These are phyloP conservation scores for Zalophus californianus DNA, from an alignment of 2,797 vertebrate genomes.

Conservation along the genomic window DNA sequence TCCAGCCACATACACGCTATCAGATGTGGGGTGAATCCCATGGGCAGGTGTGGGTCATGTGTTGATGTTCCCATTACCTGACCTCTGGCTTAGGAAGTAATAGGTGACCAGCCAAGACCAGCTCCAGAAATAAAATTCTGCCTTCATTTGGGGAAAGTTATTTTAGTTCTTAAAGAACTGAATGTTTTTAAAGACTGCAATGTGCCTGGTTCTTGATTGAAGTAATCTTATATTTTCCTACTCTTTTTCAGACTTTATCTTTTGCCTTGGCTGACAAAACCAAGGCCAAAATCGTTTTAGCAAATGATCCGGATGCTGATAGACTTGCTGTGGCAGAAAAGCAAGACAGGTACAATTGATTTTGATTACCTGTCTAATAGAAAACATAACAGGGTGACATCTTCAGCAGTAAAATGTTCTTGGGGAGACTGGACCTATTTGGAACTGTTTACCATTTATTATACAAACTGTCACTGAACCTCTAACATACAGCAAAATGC, in stretches of 20 bases:
- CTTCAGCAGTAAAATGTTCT: not conserved
- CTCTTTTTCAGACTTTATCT: slow-evolving; percentile 93
- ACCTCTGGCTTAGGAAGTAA: not conserved
- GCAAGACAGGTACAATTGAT: slow-evolving; percentile 90
- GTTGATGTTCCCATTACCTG: not conserved
- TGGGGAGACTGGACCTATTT: not conserved
- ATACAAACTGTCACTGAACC: not conserved
- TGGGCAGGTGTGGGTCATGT: rapidly evolving
- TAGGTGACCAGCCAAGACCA: not conserved
- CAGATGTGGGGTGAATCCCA: rapidly evolving
- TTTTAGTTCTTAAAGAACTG: not conserved
- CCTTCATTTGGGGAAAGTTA: not conserved
- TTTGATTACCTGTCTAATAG: not conserved
- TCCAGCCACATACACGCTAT: rapidly evolving
- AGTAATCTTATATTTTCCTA: slow-evolving; percentile 30
- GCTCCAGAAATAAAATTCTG: not conserved
- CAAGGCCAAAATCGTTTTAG: slow-evolving; percentile 93
- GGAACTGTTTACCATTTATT: not conserved
- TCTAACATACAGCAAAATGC: not conserved
- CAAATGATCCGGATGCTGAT: slow-evolving; percentile 98
- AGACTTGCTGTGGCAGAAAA: slow-evolving; percentile 97
- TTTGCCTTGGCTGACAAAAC: slow-evolving; percentile 95
- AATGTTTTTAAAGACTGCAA: slow-evolving; percentile 12
- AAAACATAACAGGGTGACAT: not conserved
- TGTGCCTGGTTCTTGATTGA: not conserved